Percentiles rank a stretch among this genome's conserved stretches.
phyloP scores from a whole-genome alignment of 2,797 vertebrate species.

The Ctenopoma multispine region DNA sequence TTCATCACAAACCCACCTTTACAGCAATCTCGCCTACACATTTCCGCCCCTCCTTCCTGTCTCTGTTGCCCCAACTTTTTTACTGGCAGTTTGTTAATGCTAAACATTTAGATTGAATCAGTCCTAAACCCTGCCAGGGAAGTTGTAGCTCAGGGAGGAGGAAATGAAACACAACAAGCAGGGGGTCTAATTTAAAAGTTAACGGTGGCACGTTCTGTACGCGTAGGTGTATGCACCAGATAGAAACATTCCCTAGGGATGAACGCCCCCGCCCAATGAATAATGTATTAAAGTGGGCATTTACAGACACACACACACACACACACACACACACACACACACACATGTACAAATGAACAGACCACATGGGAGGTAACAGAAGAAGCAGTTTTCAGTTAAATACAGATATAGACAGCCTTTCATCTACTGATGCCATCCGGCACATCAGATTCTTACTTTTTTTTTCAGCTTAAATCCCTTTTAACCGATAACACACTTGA shows the following conservation, averaged over 20 bases:
- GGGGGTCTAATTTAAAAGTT: slow-evolving; percentile 45
- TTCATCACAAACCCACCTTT: slow-evolving; percentile 15
- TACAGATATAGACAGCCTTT: slow-evolving; percentile 48
- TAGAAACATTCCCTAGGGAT: slow-evolving; percentile 27
- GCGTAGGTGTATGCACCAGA: slow-evolving; percentile 24
- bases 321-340: slow-evolving; percentile 15
- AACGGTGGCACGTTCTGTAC: slow-evolving; percentile 29
- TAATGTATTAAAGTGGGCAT: slow-evolving; percentile 49
- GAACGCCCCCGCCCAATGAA: slow-evolving; percentile 29
- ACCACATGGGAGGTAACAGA: slow-evolving; percentile 55
- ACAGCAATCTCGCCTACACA: neutral
- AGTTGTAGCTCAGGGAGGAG: slow-evolving; percentile 27
- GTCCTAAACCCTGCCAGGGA: slow-evolving; percentile 9
- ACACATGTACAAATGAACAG: slow-evolving; percentile 30
- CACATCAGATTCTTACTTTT: slow-evolving; percentile 40
- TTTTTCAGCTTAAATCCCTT: slow-evolving; percentile 42
- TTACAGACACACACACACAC: too few relatives aligned
- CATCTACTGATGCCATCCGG: slow-evolving; percentile 61
- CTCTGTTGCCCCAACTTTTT: slow-evolving; percentile 16
- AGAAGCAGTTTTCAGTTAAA: slow-evolving; percentile 55
- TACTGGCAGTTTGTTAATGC: slow-evolving; percentile 46
- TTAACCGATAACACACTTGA: neutral
- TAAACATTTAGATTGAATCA: slow-evolving; percentile 44
- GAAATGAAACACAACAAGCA: slow-evolving; percentile 28
- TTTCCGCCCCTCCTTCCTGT: neutral